Evolutionary conservation across 2,888 invertebrate genomes (phyloP), one percentile per base, ranked within the genome.

Genomic region (Acrobasis suavella): DNA sequence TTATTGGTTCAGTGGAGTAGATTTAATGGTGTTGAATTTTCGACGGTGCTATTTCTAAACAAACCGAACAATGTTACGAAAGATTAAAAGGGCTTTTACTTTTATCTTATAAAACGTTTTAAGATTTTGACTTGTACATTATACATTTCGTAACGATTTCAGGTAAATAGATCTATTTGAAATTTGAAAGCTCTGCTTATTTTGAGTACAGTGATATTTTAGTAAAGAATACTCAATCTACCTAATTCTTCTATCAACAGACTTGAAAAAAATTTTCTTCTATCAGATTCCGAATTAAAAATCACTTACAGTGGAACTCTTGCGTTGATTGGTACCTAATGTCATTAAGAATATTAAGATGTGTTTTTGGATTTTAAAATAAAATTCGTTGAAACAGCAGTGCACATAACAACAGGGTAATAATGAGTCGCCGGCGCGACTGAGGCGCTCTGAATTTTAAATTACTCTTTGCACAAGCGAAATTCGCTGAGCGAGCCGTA

Each of bases 391-490:
- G 62, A 58, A 56, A 59, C 51, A 63, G 62, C 58, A 63, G 63
- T 59, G 52, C 62, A 56, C 49, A 71, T 74, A 77, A 78, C 78
- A 77, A 82, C 77, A 77, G 78, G 84, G 80, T 77, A 85, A 86
- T 87, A 86, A 87, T 83, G 86, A 83, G 80, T 17, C 55, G 32
- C 55, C 69, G 73, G 75, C 78, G 77, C 79, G 77, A 78, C 85
- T 75, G 81, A 76, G 80, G 77, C 81, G 81, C 78, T 85, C 83
- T 85, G 89, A 87, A 89, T 89, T 91, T 89, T 83, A 89, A 91
- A 90, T 90, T 84, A 87, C 85, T 85, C 82, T 86, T 87, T 86
- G 83, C 82, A 81, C 81, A 81, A 76, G 82, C 78, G 77, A 80
- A 62, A 83, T 81, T 81, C 80, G 85, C 86, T 80, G 86, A 83